A percentile compares a stretch with the other conserved stretches of the same genome.
Conservation (phyloP, 1,140 invertebrate genomes). For the Danaus melanippus region DNA sequence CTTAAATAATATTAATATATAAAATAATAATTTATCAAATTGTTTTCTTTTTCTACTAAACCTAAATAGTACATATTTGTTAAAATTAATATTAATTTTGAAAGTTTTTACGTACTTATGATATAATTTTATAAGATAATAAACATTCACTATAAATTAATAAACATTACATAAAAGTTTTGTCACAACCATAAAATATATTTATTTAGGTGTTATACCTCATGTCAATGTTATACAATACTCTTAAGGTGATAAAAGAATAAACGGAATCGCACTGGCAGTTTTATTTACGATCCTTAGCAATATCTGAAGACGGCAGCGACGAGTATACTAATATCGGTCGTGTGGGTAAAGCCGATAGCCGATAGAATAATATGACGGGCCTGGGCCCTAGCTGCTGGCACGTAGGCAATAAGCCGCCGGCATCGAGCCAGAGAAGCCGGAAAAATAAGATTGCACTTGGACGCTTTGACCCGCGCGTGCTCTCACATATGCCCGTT, state of each 20-base stretch:
- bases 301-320: constrained; percentile 64
- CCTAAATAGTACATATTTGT: too few species aligned
- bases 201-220: background rate
- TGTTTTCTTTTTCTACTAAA: too few species aligned
- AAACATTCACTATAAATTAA: too few species aligned
- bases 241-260: constrained; percentile 35
- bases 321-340: constrained; percentile 61
- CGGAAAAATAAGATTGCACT: constrained; percentile 64
- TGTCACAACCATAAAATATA: too few species aligned
- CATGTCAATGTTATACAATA: background rate
- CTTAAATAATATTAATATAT: constrained; percentile 1
- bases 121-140: too few species aligned
- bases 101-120: too few species aligned
- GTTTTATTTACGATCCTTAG: constrained; percentile 59
- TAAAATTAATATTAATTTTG: too few species aligned
- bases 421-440: constrained; percentile 46
- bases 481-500: constrained; percentile 22
- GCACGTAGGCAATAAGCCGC: constrained; percentile 69
- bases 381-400: constrained; percentile 40
- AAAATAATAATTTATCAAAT: background rate
- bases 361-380: constrained; percentile 68
- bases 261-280: constrained; percentile 33
- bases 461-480: constrained; percentile 30
- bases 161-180: too few species aligned
- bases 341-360: constrained; percentile 57